Conservation (phyloP, 2,113 vertebrate genomes). For the Chloropsis cyanopogon region DNA sequence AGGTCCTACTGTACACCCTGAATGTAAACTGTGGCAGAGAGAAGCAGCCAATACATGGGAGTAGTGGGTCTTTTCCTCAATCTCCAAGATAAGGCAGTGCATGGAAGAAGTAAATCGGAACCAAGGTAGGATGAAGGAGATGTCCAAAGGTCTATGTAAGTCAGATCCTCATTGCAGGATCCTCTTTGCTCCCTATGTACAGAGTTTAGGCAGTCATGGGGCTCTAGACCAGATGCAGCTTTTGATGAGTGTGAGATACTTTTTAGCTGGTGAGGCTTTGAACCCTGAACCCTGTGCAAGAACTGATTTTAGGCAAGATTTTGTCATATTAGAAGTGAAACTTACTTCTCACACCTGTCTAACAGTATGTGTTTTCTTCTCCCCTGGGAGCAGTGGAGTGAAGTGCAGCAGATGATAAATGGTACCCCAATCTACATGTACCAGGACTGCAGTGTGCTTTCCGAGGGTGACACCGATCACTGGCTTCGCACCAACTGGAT, state of each 20-base stretch:
- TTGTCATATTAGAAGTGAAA: neutral
- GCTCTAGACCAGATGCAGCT: neutral
- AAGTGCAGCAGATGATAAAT: slow-evolving; percentile 75
- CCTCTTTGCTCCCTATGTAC: neutral
- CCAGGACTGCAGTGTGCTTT: slow-evolving; percentile 74
- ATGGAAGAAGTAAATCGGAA: neutral
- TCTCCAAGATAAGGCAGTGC: neutral
- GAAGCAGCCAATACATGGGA: neutral
- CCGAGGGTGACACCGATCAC: slow-evolving; percentile 68
- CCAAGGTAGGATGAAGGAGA: neutral
- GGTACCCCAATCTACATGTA: slow-evolving; percentile 76
- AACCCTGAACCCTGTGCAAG: neutral
- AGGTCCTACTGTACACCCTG: neutral
- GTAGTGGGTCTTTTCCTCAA: neutral
- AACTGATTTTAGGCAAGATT: neutral
- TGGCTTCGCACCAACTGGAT: slow-evolving; percentile 83
- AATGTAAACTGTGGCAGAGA: neutral
- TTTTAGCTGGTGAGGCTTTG: neutral
- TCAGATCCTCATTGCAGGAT: neutral
- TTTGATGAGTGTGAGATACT: neutral
- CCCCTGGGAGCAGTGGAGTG: slow-evolving; percentile 69
- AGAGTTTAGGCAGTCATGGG: neutral
- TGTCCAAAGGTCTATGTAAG: neutral
- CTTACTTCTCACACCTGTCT: neutral
- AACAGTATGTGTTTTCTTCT: neutral